Evolutionary conservation across 2,113 vertebrate species (phyloP).

Genomic region (Prolemur simus): DNA sequence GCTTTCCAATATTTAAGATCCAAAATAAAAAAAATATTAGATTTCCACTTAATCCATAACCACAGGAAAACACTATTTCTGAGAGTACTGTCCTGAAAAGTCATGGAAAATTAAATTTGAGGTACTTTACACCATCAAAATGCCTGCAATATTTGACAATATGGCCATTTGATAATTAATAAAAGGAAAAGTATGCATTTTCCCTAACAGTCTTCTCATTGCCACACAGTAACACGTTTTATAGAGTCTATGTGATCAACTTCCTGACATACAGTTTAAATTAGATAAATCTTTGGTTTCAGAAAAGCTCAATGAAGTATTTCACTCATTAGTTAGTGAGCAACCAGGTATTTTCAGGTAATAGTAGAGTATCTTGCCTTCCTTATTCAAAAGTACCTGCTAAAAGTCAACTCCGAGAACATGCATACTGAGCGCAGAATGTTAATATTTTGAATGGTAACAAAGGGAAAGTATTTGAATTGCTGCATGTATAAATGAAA

Average conservation of each 20-base stretch:
- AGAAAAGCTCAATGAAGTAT: constrained; percentile 17
- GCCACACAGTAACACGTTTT: background rate
- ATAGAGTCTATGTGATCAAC: background rate
- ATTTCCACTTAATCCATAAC: background rate
- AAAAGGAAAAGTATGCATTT: background rate
- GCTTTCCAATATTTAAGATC: background rate
- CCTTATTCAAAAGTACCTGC: constrained; percentile 33
- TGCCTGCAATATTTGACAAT: background rate
- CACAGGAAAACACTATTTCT: background rate
- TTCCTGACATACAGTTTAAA: background rate
- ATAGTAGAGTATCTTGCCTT: background rate
- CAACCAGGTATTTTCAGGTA: background rate
- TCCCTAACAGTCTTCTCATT: background rate
- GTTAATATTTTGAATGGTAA: constrained; percentile 51
- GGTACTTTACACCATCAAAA: background rate
- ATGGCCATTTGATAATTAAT: constrained; percentile 1
- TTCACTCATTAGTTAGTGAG: background rate
- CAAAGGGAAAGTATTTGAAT: constrained; percentile 40
- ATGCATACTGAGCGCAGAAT: constrained; percentile 25
- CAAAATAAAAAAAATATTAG: background rate
- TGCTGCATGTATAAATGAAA: constrained; percentile 59
- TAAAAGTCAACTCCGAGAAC: constrained; percentile 19
- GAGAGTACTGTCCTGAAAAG: background rate
- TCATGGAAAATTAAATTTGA: background rate
- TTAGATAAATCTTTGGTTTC: constrained; percentile 30